Base-by-base conservation (phyloP, 2,888 invertebrate genomes). In the Drosophila percnosoma region DNA sequence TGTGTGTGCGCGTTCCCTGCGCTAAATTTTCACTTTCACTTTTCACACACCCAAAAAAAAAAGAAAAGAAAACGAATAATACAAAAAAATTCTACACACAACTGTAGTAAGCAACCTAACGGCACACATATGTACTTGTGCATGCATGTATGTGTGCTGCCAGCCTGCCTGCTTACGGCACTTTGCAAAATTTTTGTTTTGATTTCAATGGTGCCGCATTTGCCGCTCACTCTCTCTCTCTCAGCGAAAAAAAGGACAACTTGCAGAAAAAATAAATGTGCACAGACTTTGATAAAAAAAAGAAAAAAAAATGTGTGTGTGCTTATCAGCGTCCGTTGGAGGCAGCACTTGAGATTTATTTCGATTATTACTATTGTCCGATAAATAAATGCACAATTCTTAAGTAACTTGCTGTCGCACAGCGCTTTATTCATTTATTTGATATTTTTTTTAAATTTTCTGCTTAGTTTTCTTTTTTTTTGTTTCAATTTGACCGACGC, bases 1-100 rank as follows among this genome's bases (percentile, higher is more conserved):
- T 34, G n/a, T 52, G 29, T 42, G 62, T 49, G 61, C 40, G 59
- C 38, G 48, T 51, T 68, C 68, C 55, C 68, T 74, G 83, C 78
- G 87, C 90, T 89, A 83, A 90, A 91, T 91, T 91, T 92, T 91
- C 92, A 91, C 91, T 91, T 91, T 91, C 91, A 90, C 89, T 91
- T 91, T 92, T 87, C 84, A 87, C 91, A 91, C 91, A 91, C 91
- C 91, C 90, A 90, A 90, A 90, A 89, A 87, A n/a, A 73, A 67
- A 58, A 61, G 54, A 73, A 64, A 78, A 54, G 27, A n/a, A 42
- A 40, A 33, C 52, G 58, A 62, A 52, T 31, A 36, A 24, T 51
- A 42, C 55, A 54, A 61, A 52, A 65, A 54, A 45, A 58, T 61
- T 68, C 61, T 66, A 72, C 63, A 68, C 63, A 77, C 64, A 68